Conservation (phyloP, 2,797 vertebrate genomes). For the Eupleurogrammus muticus region DNA sequence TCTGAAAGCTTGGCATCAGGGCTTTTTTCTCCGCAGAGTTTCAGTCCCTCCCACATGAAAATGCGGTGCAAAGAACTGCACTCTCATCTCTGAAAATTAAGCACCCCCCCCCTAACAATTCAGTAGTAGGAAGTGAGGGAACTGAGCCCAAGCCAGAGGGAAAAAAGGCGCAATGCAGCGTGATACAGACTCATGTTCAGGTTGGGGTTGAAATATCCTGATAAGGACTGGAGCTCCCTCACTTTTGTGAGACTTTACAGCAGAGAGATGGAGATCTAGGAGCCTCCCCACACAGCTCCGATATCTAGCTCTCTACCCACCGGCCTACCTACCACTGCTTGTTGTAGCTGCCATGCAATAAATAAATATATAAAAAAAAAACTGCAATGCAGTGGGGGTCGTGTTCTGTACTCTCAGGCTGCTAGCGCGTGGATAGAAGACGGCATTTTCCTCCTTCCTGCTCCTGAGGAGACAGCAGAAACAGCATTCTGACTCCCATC, state of each 20-base stretch:
- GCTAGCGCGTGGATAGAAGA: conserved; percentile 68
- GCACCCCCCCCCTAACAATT: conserved; percentile 69
- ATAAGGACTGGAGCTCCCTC: conserved; percentile 38
- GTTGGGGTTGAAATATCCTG: conserved; percentile 54
- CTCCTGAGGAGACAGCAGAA: conserved; percentile 57
- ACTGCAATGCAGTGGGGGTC: conserved; percentile 82
- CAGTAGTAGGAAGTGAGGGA: conserved; percentile 63
- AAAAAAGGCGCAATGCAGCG: conserved; percentile 74
- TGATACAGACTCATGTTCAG: conserved; percentile 57
- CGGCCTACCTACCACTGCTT: conserved; percentile 72
- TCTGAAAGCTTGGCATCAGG: conserved; percentile 81
- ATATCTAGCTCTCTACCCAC: conserved; percentile 65
- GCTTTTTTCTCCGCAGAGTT: conserved; percentile 76
- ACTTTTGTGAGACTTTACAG: conserved; percentile 58
- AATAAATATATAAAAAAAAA: conserved; percentile 81
- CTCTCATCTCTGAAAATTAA: conserved; percentile 74
- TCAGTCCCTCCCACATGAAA: conserved; percentile 77
- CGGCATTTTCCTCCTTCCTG: conserved; percentile 64
- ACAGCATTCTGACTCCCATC: conserved; percentile 61
- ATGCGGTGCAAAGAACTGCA: conserved; percentile 75
- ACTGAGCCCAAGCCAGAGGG: conserved; percentile 61
- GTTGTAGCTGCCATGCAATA: conserved; percentile 81
- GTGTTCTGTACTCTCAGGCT: conserved; percentile 68
- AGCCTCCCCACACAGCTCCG: conserved; percentile 67
- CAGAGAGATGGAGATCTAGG: conserved; percentile 64